Conservation (phyloP, 2,113 vertebrate species). For the Carettochelys insculpta region DNA sequence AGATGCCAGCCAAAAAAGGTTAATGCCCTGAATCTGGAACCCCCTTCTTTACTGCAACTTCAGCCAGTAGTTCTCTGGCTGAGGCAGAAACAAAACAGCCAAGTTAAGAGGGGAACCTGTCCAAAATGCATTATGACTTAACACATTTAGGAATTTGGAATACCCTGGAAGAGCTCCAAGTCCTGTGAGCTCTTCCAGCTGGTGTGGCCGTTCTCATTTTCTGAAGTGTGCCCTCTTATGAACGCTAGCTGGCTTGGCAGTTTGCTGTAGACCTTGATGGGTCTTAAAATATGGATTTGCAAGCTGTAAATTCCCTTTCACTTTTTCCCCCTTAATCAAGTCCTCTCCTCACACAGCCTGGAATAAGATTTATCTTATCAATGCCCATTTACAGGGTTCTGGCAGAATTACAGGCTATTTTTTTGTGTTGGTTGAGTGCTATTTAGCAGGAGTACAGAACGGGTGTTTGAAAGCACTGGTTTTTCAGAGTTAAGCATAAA, state of each 20-base stretch:
- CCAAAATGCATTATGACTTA: neutral
- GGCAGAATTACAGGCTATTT: neutral
- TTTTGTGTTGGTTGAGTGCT: neutral
- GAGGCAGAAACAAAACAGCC: neutral
- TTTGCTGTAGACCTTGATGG: neutral
- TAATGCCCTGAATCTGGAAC: rapidly evolving
- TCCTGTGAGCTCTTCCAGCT: neutral
- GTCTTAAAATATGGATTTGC: neutral
- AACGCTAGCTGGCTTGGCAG: neutral
- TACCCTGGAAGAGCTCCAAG: conserved; percentile 10
- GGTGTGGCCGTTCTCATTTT: neutral
- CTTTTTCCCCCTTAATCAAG: neutral
- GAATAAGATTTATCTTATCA: neutral
- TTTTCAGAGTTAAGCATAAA: neutral
- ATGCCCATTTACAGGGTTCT: neutral
- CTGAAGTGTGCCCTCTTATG: neutral
- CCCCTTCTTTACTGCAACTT: rapidly evolving
- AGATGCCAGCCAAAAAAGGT: neutral
- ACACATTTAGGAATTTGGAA: neutral
- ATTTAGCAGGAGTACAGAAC: neutral
- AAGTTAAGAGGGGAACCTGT: neutral
- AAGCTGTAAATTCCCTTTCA: neutral
- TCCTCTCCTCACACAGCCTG: neutral
- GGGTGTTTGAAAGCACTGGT: neutral
- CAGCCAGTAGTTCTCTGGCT: neutral